Base-by-base conservation (phyloP, 2,888 invertebrate species). In the Noctua janthina region DNA sequence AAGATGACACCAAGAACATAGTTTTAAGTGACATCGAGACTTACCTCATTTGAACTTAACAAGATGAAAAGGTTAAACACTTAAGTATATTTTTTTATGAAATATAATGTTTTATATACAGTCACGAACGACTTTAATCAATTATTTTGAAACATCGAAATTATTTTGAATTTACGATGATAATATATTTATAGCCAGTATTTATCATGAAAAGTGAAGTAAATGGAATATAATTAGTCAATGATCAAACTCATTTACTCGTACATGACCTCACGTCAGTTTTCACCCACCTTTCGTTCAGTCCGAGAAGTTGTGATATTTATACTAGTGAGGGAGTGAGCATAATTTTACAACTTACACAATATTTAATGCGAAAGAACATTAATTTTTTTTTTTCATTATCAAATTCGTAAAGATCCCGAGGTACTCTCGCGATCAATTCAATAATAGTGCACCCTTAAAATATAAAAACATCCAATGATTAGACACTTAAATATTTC, bases 391-490 rank as follows among this genome's bases (percentile, higher is more conserved):
- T 29, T 92, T 92, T 94, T 93, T 92, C 91, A 91, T 91, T 92
- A 94, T 93, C 93, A 96, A 96, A 96, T 96, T 96, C 96, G 96
- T 96, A 95, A 89, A 93, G 90, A 92, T 86, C 91, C 81, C 90
- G 92, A 91, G 88, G 86, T 90, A 88, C 87, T 86, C 91, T 89
- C 91, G 91, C 81, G 87, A 89, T 89, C 87, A 89, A 91, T 90
- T 89, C 91, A 90, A 90, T 91, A 90, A 92, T 93, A 94, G 96
- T 95, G 96, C 95, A 93, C 89, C 84, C 95, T 95, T 95, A 96
- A 94, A 92, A 93, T 94, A 94, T 94, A 94, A 94, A 94, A 95
- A 96, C 95, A 95, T 93, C 91, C 91, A 96, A 93, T 95, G 90
- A 93, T 93, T 92, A n/a, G n/a, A 46, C 46, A 93, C 93, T 93